Conservation (phyloP, 1,140 invertebrate genomes). For the Philotrypesis tridentata region DNA sequence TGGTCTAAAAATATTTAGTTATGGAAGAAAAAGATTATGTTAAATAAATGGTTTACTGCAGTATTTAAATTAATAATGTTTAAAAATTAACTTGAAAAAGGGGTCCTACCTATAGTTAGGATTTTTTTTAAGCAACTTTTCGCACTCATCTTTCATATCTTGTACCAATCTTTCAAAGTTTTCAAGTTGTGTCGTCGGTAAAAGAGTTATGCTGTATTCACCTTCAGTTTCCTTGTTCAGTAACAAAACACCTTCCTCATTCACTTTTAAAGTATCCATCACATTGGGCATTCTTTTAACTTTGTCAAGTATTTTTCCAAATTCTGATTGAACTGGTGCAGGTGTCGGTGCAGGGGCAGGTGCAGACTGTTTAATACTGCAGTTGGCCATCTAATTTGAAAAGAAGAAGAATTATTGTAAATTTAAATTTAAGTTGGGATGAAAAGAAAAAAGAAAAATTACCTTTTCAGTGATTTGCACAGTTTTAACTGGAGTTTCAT, state of each 20-base stretch:
- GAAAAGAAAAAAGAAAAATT: background rate
- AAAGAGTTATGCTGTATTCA: constrained; percentile 48
- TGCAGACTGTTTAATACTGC: background rate
- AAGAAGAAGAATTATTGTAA: background rate
- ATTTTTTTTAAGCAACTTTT: background rate
- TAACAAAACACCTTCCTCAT: constrained; percentile 49
- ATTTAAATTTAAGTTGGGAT: background rate
- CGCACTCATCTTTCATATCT: constrained; percentile 48
- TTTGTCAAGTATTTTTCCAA: background rate
- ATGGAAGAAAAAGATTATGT: background rate
- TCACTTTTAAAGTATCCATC: constrained; percentile 23
- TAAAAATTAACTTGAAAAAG: too few relatives aligned
- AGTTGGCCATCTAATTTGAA: constrained; percentile 22
- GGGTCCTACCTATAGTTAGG: constrained; percentile 51
- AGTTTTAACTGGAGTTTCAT: background rate
- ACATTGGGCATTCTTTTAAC: constrained; percentile 7
- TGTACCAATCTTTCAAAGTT: constrained; percentile 48
- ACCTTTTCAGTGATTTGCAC: constrained; percentile 21
- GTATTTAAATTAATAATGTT: background rate
- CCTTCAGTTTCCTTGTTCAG: constrained; percentile 40
- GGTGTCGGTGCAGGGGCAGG: background rate
- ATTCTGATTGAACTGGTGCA: background rate
- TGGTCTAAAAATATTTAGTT: constrained; percentile 52
- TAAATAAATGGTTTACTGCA: constrained; percentile 3
- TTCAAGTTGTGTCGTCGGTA: background rate